Conservation (phyloP, 2,113 vertebrate genomes). For the Gallinago jamesoni region DNA sequence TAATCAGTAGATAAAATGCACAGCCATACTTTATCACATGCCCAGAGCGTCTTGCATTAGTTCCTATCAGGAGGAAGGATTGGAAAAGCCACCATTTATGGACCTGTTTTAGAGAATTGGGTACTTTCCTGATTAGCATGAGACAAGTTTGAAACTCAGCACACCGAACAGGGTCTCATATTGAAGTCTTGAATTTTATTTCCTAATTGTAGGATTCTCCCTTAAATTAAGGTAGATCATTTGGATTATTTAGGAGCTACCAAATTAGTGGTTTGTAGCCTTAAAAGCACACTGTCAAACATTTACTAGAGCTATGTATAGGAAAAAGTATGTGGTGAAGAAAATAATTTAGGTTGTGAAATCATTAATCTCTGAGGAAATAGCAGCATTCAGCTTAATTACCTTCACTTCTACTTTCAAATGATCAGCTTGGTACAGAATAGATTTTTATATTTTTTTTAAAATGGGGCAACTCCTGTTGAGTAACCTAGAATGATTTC, state of each 20-base stretch:
- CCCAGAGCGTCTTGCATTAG: not conserved
- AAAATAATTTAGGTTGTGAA: not conserved
- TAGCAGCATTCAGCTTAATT: not conserved
- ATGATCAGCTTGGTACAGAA: not conserved
- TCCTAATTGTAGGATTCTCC: not conserved
- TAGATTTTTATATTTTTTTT: not conserved
- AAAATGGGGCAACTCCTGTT: not conserved
- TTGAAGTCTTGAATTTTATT: not conserved
- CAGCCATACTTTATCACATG: not conserved
- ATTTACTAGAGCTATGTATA: not conserved
- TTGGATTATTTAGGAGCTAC: not conserved
- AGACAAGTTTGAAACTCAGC: not conserved
- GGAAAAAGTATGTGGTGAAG: not conserved
- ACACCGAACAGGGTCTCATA: rapidly evolving
- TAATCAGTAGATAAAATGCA: not conserved
- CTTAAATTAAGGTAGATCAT: not conserved
- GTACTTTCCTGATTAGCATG: rapidly evolving
- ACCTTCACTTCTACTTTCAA: not conserved
- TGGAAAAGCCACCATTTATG: not conserved
- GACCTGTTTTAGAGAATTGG: not conserved
- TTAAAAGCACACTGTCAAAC: not conserved
- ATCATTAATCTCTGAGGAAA: not conserved
- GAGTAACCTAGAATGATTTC: not conserved
- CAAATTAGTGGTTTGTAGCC: not conserved
- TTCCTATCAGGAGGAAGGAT: not conserved